Conservation (phyloP, 2,113 vertebrate genomes). For the Apodemus sylvaticus region DNA sequence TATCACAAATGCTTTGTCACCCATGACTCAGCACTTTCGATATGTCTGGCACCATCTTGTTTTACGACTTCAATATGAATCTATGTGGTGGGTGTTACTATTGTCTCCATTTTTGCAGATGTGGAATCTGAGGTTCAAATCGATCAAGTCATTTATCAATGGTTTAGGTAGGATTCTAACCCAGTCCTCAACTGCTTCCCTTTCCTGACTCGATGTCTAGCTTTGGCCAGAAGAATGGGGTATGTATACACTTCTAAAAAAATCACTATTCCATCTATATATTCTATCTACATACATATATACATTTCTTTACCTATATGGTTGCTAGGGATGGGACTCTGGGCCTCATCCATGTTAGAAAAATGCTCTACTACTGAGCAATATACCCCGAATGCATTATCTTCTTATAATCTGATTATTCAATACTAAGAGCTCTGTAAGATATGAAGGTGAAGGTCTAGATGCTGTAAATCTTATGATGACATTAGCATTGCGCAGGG, state of each 20-base stretch:
- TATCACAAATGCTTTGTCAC: background rate
- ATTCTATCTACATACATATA: background rate
- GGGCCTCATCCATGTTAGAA: background rate
- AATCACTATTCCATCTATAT: too few relatives aligned
- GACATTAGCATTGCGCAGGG: background rate
- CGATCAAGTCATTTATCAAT: background rate
- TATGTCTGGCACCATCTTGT: background rate
- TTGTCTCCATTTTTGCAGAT: background rate
- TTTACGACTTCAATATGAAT: background rate
- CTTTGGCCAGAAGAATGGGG: constrained; percentile 1
- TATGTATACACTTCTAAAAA: background rate
- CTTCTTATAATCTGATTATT: background rate
- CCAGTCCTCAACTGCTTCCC: background rate
- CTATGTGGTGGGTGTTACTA: background rate
- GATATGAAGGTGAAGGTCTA: background rate
- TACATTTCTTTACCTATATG: background rate
- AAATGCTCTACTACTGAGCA: background rate
- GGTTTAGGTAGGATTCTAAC: background rate
- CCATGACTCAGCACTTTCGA: background rate
- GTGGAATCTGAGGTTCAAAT: background rate
- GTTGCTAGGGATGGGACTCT: background rate
- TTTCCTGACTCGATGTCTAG: background rate
- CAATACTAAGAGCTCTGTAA: background rate
- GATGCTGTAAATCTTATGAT: background rate
- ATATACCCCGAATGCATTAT: background rate